Conservation (phyloP, 2,888 invertebrate genomes). For the Drosophila kambysellisi region DNA sequence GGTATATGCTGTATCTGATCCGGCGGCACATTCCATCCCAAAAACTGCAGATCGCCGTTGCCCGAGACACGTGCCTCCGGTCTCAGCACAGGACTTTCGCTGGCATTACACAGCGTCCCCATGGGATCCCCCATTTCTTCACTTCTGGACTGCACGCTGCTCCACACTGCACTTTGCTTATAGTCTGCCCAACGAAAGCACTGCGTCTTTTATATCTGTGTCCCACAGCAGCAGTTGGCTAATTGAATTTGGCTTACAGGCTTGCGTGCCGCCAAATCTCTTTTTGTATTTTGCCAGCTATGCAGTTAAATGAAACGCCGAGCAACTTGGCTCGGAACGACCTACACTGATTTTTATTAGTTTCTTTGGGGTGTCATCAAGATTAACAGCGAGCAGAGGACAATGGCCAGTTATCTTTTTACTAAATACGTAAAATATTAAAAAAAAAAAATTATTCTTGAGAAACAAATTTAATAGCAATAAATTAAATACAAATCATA, state of each 20-base stretch:
- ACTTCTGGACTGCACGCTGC: background rate
- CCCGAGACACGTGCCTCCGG: constrained; percentile 69
- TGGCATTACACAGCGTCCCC: constrained; percentile 71
- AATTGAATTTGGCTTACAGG: constrained; percentile 65
- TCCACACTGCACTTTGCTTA: constrained; percentile 2
- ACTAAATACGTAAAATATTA: too few relatives aligned
- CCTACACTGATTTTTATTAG: background rate
- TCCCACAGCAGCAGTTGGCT: constrained; percentile 27
- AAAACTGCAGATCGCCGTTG: constrained; percentile 85
- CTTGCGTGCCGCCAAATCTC: constrained; percentile 69
- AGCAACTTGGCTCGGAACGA: constrained; percentile 17
- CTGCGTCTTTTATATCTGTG: constrained; percentile 53
- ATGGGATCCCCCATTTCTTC: constrained; percentile 38
- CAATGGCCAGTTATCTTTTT: background rate
- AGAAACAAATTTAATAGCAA: background rate
- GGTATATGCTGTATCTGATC: constrained; percentile 91
- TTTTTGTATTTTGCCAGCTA: constrained; percentile 63
- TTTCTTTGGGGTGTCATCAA: constrained; percentile 3
- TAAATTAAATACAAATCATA: background rate
- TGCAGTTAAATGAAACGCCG: constrained; percentile 45
- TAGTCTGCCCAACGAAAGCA: background rate
- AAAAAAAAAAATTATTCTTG: too few relatives aligned
- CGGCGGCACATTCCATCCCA: constrained; percentile 91
- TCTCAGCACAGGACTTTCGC: constrained; percentile 62
- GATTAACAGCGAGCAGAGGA: constrained; percentile 8